Evolutionary conservation across 2,888 invertebrate genomes (phyloP), one percentile per base, ranked within the genome.

Genomic region (Melipona beecheii): DNA sequence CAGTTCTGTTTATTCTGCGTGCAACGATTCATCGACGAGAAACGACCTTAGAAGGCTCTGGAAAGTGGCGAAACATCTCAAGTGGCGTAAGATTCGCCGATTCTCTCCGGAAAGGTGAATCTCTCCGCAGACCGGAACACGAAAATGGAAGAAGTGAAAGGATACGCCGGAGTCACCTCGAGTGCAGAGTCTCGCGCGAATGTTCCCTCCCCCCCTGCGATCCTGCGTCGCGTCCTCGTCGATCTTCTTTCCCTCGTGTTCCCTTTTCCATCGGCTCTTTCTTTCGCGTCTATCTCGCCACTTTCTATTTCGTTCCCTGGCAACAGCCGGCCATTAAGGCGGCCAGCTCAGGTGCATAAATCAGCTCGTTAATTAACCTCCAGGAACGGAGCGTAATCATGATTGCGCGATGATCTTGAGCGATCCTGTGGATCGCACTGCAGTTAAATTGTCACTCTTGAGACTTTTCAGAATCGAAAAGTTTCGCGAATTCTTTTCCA

Each of bases 61-160:
- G 54, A 66, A 73, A 52, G 64, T 58, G n/a, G 17, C 56, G 27
- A 13, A 5, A 19, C 27, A 27, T 27, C 27, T 27, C 27, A 27
- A 27, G 27, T 27, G 27, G 27, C 27, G 27, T 27, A 27, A 27
- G 27, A 27, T 27, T 27, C 27, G 27, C 27, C 27, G 27, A 27
- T 27, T 27, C 21, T n/a, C 0, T n/a, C 0, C 6, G 17, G 62
- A 19, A 24, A 17, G 21, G 24, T 21, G 50, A 50, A 52, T 54
- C 60, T 72, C 54, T 31, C 60, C 13, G 31, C n/a, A n/a, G 49
- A n/a, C 64, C 68, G 52, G 75, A 65, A 79, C 36, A n/a, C 68
- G 70, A 86, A 86, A 88, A 89, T 78, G 87, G 78, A 83, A 83
- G 81, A 87, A 88, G 88, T 88, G 88, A 88, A 88, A 89, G 88